Base-by-base conservation (phyloP, 2,797 vertebrate species). In the Amazona finschi region DNA sequence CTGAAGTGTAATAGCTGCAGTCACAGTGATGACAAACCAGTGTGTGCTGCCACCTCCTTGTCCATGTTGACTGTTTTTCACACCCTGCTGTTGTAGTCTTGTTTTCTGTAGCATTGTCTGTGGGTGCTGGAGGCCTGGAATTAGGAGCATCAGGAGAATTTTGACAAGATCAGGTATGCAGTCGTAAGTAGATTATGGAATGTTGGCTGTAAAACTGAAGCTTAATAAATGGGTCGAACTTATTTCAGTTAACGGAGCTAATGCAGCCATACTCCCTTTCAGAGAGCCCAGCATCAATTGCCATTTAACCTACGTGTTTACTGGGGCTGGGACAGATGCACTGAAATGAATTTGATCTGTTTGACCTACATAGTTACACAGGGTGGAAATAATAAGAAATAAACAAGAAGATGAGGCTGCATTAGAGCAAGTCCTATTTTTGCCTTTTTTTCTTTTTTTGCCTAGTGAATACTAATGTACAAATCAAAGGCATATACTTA, bases 401-500 rank as follows among this genome's bases (percentile, higher is more conserved):
- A 61, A 89, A 83, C 84, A 90, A 30, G 55, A 31, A 43, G 44
- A 85, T 6, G 88, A 80, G 92, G 44, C 86, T 0, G 30, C 82
- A 22, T 39, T 55, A 72, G 3, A 90, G 85, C 78, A 44, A 89
- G 44, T 61, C 91, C 89, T 92, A 5, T 19, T 85, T 80, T 66
- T 85, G 93, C 18, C 84, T 41, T 73, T 1, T 53, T 21, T 31
- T 8, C 57, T 30, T 31, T 8, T 61, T n/a, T 76, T 47, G 69
- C 66, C 79, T 87, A 12, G 61, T 21, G 89, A 94, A 93, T 95
- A 22, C 67, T 92, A 83, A 92, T 85, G 78, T 66, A 33, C 20
- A 85, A 95, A 95, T 95, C 94, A 95, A 96, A 96, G 93, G 85
- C 46, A 73, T 72, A 9, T 8, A 61, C 71, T 90, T 93, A 12